phyloP scores from a whole-genome alignment of 1,140 invertebrate genomes.

The Diachasmimorpha longicaudata region DNA sequence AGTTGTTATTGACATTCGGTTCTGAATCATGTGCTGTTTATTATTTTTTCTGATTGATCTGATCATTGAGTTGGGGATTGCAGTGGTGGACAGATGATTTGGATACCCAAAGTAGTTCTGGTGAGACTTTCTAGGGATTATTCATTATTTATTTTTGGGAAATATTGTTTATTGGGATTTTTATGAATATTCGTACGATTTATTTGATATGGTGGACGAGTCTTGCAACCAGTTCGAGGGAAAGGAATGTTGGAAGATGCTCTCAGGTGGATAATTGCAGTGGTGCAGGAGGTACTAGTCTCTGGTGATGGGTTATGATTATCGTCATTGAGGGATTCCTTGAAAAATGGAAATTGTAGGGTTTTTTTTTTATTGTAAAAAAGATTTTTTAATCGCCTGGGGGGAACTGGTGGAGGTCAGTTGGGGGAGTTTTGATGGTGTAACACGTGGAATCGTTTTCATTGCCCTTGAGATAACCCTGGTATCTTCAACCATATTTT shows the following conservation, averaged over 20 bases:
- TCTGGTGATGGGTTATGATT: slow-evolving; percentile 16
- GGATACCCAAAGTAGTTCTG: slow-evolving; percentile 57
- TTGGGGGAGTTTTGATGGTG: background rate
- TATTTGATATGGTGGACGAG: slow-evolving; percentile 5
- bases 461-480: no score
- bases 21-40: slow-evolving; percentile 13
- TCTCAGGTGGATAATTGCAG: slow-evolving; percentile 18
- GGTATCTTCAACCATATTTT: no score
- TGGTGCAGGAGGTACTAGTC: slow-evolving; percentile 18
- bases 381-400: background rate
- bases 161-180: background rate
- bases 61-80: background rate
- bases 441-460: background rate
- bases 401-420: background rate
- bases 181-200: no score
- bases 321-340: slow-evolving; percentile 11
- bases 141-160: background rate
- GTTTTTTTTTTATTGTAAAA: background rate
- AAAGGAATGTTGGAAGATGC: slow-evolving; percentile 18
- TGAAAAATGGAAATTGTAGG: background rate
- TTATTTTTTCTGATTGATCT: background rate
- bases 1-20: background rate
- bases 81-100: slow-evolving; percentile 52
- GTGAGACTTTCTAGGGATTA: slow-evolving; percentile 36
- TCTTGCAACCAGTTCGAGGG: slow-evolving; percentile 18